Evolutionary conservation across 2,113 vertebrate species (phyloP).

Genomic region (Abramis brama): DNA sequence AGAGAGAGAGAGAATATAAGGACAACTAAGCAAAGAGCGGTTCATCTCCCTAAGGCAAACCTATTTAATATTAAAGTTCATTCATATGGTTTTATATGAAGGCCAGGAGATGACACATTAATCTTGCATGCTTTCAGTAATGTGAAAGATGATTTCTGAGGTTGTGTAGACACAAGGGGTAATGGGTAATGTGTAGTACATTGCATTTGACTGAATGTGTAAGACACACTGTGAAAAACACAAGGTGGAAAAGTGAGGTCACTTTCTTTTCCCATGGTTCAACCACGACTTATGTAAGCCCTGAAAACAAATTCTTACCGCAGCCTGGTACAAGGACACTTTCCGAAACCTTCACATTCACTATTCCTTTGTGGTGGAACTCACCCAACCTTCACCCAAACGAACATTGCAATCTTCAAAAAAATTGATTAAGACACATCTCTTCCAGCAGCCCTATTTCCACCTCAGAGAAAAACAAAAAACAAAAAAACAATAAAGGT

Average conservation of each 20-base stretch:
- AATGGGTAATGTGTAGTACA: slow-evolving; percentile 34
- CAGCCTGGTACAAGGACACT: slow-evolving; percentile 19
- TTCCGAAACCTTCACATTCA: slow-evolving; percentile 9
- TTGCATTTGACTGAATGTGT: slow-evolving; percentile 27
- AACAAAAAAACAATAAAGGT: not conserved
- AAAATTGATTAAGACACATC: not conserved
- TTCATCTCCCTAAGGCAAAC: slow-evolving; percentile 71
- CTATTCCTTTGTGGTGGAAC: slow-evolving; percentile 19
- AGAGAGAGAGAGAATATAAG: slow-evolving; percentile 35
- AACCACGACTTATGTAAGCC: slow-evolving; percentile 4
- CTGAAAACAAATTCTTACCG: not conserved
- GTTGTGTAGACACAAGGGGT: slow-evolving; percentile 49
- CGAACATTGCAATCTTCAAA: not conserved
- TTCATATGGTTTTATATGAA: slow-evolving; percentile 71
- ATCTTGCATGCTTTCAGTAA: slow-evolving; percentile 66
- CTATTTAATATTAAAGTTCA: slow-evolving; percentile 75
- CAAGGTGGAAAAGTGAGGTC: slow-evolving; percentile 28
- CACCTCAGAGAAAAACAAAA: too few relatives aligned
- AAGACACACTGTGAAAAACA: slow-evolving; percentile 28
- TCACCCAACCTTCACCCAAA: not conserved
- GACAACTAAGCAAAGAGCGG: slow-evolving; percentile 62
- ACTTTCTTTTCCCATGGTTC: slow-evolving; percentile 27
- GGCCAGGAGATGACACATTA: slow-evolving; percentile 66
- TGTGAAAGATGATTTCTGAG: slow-evolving; percentile 72
- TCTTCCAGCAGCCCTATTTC: not conserved